Base-by-base conservation (phyloP, 2,797 vertebrate genomes). In the Zonotrichia albicollis region DNA sequence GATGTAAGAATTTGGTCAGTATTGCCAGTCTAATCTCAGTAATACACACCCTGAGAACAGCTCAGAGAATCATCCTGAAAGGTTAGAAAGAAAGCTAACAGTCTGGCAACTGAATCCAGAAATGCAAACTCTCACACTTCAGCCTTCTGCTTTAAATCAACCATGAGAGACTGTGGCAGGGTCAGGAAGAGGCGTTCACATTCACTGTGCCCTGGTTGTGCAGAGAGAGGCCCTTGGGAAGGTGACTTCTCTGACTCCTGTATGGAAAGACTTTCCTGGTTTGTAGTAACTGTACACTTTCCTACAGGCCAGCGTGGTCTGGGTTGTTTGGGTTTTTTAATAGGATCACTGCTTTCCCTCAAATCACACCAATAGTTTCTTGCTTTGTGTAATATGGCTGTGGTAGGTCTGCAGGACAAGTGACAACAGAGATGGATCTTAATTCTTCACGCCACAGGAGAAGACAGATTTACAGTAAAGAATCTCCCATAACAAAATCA, bases 401-500 rank as follows among this genome's bases (percentile, higher is more conserved):
- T 73, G 15, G 14, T 26, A 65, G 30, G 11, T 40, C 27, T 70
- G 22, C 38, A 84, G 51, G 19, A 53, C 13, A 57, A 25, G 5
- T 8, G 9, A 74, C 19, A 73, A 48, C 2, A 73, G 16, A 38
- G 10, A 48, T 15, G 13, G 36, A 19, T 17, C 7, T 53, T 50
- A 23, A 74, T 71, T 81, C 20, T 62, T 92, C 13, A 17, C 36
- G 25, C 11, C 51, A 43, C 23, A 60, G 7, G 17, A 68, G 9
- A 61, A 61, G 32, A 53, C 5, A 65, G 5, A 27, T 61, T 65
- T 40, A 65, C 2, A 40, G 15, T 16, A 73, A 61, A 74, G 10
- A 70, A 11, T 14, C 30, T 86, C n/a, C 15, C 4, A 16, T 25
- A 85, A 97, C 95, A 46, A 98, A 72, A 66, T 97, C 97, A 23